phyloP scores from a whole-genome alignment of 2,113 vertebrate species.

The Promerops cafer region DNA sequence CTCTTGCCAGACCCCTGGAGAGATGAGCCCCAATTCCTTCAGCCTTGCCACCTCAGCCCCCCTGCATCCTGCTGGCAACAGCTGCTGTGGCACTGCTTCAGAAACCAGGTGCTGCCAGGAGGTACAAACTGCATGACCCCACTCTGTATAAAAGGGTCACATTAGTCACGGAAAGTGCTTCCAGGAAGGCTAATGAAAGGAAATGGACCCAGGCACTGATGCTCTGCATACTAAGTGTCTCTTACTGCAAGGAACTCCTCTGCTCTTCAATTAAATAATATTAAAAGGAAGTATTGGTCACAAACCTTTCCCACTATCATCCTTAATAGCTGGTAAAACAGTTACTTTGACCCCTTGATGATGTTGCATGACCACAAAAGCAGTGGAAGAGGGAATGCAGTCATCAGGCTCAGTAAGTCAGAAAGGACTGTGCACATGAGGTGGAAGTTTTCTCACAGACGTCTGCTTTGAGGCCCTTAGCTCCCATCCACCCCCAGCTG shows the following conservation, averaged over 20 bases:
- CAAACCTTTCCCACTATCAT: not conserved
- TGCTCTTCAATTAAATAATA: not conserved
- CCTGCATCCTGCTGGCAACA: not conserved
- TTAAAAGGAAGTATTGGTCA: not conserved
- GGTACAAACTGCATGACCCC: not conserved
- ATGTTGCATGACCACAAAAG: not conserved
- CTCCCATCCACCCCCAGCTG: not conserved
- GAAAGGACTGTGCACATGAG: fast-evolving
- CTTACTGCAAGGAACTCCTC: not conserved
- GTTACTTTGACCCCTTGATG: not conserved
- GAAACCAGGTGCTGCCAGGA: not conserved
- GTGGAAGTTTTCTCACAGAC: not conserved
- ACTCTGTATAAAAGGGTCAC: not conserved
- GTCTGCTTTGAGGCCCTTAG: not conserved
- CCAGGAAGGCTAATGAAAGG: constrained; percentile 27
- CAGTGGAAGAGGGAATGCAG: not conserved
- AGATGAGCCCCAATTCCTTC: not conserved
- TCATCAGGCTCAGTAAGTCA: not conserved
- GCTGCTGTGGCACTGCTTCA: not conserved
- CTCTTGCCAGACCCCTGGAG: not conserved
- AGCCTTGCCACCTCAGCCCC: fast-evolving
- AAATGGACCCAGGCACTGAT: not conserved
- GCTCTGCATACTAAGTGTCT: not conserved
- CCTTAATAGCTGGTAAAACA: not conserved
- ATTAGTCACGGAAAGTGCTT: not conserved